phyloP scores from a whole-genome alignment of 2,888 invertebrate genomes.

The Drepana falcataria region DNA sequence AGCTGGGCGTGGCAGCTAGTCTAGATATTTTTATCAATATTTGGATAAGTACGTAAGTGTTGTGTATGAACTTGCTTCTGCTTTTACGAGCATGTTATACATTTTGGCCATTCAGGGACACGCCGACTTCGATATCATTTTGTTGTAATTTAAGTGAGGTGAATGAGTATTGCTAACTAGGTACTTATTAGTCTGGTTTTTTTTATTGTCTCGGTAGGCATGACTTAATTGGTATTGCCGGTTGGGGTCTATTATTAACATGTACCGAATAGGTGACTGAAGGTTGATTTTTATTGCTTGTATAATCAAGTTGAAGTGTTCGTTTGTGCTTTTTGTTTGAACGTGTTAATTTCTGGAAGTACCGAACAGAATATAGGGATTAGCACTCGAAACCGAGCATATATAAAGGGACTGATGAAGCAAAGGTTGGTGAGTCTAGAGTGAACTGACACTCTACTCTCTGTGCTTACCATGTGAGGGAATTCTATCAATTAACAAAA shows the following conservation, averaged over 20 bases:
- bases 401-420: too few species aligned
- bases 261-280: neutral
- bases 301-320: too few species aligned
- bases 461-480: too few species aligned
- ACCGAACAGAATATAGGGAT: too few species aligned
- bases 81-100: neutral
- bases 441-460: too few species aligned
- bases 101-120: conserved; percentile 11
- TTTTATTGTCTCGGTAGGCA: neutral
- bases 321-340: too few species aligned
- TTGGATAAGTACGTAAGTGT: conserved; percentile 5
- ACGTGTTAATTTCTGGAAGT: neutral
- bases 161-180: neutral
- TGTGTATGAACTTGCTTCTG: conserved; percentile 4
- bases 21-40: neutral
- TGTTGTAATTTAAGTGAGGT: conserved; percentile 10
- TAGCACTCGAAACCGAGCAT: too few species aligned
- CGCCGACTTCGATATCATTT: conserved; percentile 14
- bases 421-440: too few species aligned
- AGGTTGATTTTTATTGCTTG: neutral
- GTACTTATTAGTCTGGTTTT: neutral
- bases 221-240: neutral
- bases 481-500: too few species aligned
- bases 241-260: neutral
- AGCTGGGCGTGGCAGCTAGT: too few species aligned